Evolutionary conservation across 2,888 invertebrate genomes (phyloP).

Genomic region (Rhorus exstirpatorius): DNA sequence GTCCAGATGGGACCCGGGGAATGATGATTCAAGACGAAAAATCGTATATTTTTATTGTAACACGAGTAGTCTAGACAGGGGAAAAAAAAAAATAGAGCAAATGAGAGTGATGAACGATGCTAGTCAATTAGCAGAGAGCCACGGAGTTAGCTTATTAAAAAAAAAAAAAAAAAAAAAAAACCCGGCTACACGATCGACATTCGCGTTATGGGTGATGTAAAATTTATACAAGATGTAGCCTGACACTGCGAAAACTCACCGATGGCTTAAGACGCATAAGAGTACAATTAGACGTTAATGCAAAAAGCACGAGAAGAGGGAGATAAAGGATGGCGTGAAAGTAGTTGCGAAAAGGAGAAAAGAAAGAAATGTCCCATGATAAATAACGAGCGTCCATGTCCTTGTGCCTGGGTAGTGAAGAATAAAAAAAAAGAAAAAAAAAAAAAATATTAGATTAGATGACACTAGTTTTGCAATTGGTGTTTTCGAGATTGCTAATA

Average conservation of each 20-base stretch:
- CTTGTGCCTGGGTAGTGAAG: slow-evolving; percentile 60
- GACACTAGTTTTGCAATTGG: slow-evolving; percentile 49
- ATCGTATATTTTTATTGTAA: slow-evolving; percentile 63
- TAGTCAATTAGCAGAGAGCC: slow-evolving; percentile 85
- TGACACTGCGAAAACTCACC: slow-evolving; percentile 52
- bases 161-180: too few species aligned
- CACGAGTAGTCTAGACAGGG: slow-evolving; percentile 38
- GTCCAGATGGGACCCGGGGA: background rate
- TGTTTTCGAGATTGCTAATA: slow-evolving; percentile 42
- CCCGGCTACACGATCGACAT: slow-evolving; percentile 50
- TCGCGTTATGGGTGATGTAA: slow-evolving; percentile 57
- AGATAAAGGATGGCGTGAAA: background rate
- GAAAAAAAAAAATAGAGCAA: slow-evolving; percentile 67
- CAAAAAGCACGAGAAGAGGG: slow-evolving; percentile 19
- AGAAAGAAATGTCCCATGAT: slow-evolving; percentile 18
- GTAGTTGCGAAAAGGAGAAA: slow-evolving; percentile 1
- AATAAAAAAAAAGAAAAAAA: background rate
- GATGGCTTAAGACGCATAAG: slow-evolving; percentile 56
- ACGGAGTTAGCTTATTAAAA: slow-evolving; percentile 73
- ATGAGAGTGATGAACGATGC: slow-evolving; percentile 85
- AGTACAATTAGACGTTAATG: slow-evolving; percentile 67
- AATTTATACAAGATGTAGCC: slow-evolving; percentile 17
- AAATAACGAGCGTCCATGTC: slow-evolving; percentile 57
- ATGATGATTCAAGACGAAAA: slow-evolving; percentile 1
- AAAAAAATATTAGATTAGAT: slow-evolving; percentile 35